These are phyloP conservation scores for Girardinus metallicus DNA, from an alignment of 2,797 vertebrate species.

Conservation along the genomic window DNA sequence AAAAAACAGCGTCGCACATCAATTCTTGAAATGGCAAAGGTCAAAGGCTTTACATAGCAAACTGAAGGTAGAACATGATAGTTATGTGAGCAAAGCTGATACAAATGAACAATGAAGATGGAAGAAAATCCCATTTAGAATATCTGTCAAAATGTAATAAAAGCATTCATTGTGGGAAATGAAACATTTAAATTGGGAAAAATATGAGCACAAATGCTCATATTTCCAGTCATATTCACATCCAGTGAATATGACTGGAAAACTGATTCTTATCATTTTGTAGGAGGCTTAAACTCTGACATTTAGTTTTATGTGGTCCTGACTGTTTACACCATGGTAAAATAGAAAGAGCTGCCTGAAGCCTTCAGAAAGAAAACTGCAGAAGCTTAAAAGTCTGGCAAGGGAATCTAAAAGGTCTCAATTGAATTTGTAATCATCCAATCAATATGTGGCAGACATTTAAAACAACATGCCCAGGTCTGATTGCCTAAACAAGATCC, in stretches of 20 bases:
- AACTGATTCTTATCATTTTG: neutral
- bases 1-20: neutral
- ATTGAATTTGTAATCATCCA: neutral
- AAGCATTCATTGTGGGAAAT: neutral
- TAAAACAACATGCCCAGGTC: neutral
- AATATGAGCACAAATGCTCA: neutral
- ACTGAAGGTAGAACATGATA: neutral
- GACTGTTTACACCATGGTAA: neutral
- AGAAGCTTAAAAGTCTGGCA: neutral
- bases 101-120: neutral
- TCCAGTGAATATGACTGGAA: neutral
- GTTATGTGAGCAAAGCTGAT: neutral
- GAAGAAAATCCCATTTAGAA: neutral
- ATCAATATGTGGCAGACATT: neutral
- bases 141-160: neutral
- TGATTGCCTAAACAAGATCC: neutral
- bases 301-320: neutral
- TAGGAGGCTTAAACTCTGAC: neutral
- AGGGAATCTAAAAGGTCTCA: neutral
- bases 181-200: neutral
- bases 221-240: too few species aligned
- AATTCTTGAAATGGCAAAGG: neutral
- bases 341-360: neutral
- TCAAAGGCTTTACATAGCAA: neutral
- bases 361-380: neutral